phyloP scores from a whole-genome alignment of 1,140 invertebrate genomes.

The Drosophila navojoa region DNA sequence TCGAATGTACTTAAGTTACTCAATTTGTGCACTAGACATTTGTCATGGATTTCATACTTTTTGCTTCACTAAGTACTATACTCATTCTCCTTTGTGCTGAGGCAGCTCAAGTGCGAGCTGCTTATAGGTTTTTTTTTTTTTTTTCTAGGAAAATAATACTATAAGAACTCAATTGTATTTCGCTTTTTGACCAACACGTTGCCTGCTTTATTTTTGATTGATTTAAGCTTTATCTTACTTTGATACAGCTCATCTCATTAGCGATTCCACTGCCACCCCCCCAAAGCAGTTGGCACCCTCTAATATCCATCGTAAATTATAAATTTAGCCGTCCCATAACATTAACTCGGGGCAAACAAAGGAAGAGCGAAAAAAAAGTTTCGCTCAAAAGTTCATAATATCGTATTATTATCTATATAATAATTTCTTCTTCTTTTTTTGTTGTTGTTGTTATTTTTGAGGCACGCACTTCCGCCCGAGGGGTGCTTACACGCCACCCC shows the following conservation, averaged over 20 bases:
- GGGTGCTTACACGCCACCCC: neutral
- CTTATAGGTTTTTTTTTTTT: too few species aligned
- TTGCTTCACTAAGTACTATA: too few species aligned
- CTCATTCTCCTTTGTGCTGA: too few species aligned
- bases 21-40: too few species aligned
- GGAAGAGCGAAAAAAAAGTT: slow-evolving; percentile 26
- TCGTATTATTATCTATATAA: slow-evolving; percentile 70
- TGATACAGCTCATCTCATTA: neutral
- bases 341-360: slow-evolving; percentile 34
- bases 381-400: slow-evolving; percentile 58
- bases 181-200: too few species aligned
- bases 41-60: too few species aligned
- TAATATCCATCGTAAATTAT: slow-evolving; percentile 67
- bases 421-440: slow-evolving; percentile 45
- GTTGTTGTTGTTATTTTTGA: slow-evolving; percentile 30
- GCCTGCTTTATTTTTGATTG: too few species aligned
- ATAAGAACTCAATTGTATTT: too few species aligned
- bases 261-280: neutral
- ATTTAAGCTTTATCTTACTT: neutral
- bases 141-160: too few species aligned
- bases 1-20: neutral
- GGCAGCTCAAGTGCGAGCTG: too few species aligned
- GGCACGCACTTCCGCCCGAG: slow-evolving; percentile 43
- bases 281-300: slow-evolving; percentile 7
- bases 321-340: slow-evolving; percentile 52